A percentile compares a stretch with the other conserved stretches of the same genome.
Conservation (phyloP, 1,140 invertebrate species). For the Phymorhynchus buccinoides region DNA sequence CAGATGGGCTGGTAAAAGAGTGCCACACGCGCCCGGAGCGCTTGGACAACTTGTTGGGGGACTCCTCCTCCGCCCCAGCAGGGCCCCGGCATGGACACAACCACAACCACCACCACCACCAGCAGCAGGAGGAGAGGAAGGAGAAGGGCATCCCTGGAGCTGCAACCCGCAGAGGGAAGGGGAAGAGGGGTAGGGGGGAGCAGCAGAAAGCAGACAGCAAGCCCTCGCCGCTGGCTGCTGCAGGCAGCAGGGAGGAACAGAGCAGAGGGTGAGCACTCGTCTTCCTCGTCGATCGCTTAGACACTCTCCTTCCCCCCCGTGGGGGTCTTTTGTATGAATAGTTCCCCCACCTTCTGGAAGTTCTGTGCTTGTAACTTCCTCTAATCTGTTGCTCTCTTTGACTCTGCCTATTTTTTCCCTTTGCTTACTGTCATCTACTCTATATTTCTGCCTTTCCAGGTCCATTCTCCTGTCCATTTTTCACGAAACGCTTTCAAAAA, state of each 20-base stretch:
- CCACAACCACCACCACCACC: too few relatives aligned
- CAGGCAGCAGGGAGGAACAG: not conserved
- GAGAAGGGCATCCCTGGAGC: not conserved
- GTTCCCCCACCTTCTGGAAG: too few relatives aligned
- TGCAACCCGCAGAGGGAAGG: not conserved
- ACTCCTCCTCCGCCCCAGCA: not conserved
- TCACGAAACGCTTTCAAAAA: too few relatives aligned
- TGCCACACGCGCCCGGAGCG: constrained; percentile 52
- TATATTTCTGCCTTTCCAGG: too few relatives aligned
- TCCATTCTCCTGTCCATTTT: too few relatives aligned
- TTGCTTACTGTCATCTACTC: too few relatives aligned
- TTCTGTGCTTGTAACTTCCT: too few relatives aligned
- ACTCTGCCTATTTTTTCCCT: too few relatives aligned
- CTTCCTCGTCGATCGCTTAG: not conserved
- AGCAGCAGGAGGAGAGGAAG: not conserved
- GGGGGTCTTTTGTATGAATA: too few relatives aligned
- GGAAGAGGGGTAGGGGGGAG: not conserved
- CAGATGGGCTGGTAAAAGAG: constrained; percentile 46
- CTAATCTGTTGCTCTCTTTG: too few relatives aligned
- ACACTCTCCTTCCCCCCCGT: too few relatives aligned
- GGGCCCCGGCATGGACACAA: too few relatives aligned
- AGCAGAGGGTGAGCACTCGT: not conserved
- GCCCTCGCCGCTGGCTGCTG: not conserved
- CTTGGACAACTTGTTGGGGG: constrained; percentile 49
- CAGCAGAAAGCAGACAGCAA: not conserved